Evolutionary conservation across 2,113 vertebrate species (phyloP).

Genomic region (Vulpes lagopus): DNA sequence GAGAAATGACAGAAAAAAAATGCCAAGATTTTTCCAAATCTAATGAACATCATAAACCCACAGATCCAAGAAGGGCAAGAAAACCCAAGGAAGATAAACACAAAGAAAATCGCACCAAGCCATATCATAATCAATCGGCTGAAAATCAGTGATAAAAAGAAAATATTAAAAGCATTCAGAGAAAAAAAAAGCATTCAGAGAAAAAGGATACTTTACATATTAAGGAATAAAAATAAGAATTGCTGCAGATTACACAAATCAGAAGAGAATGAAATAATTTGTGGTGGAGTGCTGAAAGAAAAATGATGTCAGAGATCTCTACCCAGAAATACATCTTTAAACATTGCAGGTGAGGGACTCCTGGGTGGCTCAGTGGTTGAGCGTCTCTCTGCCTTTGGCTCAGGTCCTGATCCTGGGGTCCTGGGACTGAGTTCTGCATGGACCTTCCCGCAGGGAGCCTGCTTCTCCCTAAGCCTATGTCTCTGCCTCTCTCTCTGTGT

Average conservation of each 20-base stretch:
- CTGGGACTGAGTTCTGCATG: no score
- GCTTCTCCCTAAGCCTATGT: no score
- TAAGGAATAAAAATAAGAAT: background rate
- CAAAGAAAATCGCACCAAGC: background rate
- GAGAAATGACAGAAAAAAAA: background rate
- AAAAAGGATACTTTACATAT: background rate
- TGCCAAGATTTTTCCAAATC: background rate
- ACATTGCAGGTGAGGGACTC: background rate
- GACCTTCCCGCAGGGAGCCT: no score
- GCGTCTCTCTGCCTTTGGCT: no score
- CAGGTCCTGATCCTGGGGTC: no score
- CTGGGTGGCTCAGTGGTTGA: no score
- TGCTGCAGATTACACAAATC: background rate
- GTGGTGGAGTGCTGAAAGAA: background rate
- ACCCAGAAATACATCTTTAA: background rate
- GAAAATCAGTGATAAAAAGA: background rate
- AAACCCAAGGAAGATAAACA: background rate
- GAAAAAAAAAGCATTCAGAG: background rate
- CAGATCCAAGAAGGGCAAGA: background rate
- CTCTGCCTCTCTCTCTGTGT: no score
- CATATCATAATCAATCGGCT: background rate
- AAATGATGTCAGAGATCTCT: background rate
- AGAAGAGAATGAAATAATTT: background rate
- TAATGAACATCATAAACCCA: background rate
- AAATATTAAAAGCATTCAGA: background rate